These are phyloP conservation scores for Tinamus major DNA, from an alignment of 2,797 vertebrate genomes.

Conservation along the genomic window DNA sequence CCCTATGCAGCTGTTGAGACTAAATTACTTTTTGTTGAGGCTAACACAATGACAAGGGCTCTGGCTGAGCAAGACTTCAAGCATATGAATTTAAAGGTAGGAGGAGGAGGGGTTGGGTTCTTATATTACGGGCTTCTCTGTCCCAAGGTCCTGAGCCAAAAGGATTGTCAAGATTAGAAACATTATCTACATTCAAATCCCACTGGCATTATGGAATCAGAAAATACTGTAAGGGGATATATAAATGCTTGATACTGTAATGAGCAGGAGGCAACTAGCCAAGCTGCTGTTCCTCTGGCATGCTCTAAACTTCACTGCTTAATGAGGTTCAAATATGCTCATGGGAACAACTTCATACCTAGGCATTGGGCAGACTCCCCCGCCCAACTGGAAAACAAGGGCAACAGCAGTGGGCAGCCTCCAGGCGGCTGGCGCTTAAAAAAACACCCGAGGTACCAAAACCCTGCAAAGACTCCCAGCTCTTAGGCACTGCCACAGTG, in stretches of 20 bases:
- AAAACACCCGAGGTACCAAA: background rate
- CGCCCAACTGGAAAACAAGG: background rate
- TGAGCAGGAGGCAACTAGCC: background rate
- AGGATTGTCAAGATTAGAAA: slow-evolving; percentile 61
- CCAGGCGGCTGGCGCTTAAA: background rate
- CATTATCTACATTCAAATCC: slow-evolving; percentile 48
- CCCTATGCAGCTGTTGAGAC: background rate
- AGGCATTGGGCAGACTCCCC: background rate
- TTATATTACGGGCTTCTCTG: slow-evolving; percentile 35
- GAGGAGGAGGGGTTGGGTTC: slow-evolving; percentile 16
- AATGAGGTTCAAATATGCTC: background rate
- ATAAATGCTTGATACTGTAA: slow-evolving; percentile 63
- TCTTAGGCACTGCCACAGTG: background rate
- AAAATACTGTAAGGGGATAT: slow-evolving; percentile 53
- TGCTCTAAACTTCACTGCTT: background rate
- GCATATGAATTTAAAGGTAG: slow-evolving; percentile 18
- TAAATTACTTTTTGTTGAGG: background rate
- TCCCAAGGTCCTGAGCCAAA: slow-evolving; percentile 45
- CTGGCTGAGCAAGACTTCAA: background rate
- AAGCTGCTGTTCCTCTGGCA: slow-evolving; percentile 5
- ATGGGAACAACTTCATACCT: background rate
- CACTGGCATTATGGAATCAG: slow-evolving; percentile 37
- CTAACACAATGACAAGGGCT: slow-evolving; percentile 6
- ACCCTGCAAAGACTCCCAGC: background rate
- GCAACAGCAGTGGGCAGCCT: background rate